phyloP scores from a whole-genome alignment of 2,113 vertebrate species.

The Elgaria multicarinata region DNA sequence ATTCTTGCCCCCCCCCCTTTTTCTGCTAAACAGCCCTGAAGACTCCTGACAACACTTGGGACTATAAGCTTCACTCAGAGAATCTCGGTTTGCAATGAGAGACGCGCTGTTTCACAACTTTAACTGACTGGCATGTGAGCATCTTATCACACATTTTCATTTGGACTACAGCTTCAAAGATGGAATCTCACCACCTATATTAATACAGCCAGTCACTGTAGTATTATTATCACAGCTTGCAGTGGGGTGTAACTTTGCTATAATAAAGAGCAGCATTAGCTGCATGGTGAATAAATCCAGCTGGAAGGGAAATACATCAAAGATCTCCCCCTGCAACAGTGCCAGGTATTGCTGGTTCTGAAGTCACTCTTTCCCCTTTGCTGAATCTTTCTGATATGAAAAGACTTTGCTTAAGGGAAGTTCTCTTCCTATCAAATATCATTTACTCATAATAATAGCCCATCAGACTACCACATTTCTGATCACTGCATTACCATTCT shows the following conservation, averaged over 20 bases:
- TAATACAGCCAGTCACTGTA: neutral
- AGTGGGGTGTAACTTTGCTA: neutral
- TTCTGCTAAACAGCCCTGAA: constrained; percentile 33
- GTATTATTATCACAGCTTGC: neutral
- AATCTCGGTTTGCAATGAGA: neutral
- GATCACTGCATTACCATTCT: constrained; percentile 9
- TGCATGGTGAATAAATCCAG: constrained; percentile 21
- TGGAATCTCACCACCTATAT: constrained; percentile 5
- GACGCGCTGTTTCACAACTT: constrained; percentile 37
- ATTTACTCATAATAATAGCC: constrained; percentile 1
- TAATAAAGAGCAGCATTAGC: neutral
- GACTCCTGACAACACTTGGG: constrained; percentile 25
- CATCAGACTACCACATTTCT: neutral
- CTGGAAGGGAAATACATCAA: neutral
- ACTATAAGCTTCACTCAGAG: constrained; percentile 37
- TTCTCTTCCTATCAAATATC: neutral
- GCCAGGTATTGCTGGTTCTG: neutral
- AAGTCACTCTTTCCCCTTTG: constrained; percentile 12
- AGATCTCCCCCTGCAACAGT: neutral
- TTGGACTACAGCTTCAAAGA: neutral
- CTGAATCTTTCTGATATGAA: neutral
- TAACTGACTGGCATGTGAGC: neutral
- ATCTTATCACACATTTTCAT: constrained; percentile 34
- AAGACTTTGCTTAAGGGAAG: constrained; percentile 6
- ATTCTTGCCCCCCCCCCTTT: constrained; percentile 42